phyloP scores from a whole-genome alignment of 1,140 invertebrate species.

The Drosophila carrolli region DNA sequence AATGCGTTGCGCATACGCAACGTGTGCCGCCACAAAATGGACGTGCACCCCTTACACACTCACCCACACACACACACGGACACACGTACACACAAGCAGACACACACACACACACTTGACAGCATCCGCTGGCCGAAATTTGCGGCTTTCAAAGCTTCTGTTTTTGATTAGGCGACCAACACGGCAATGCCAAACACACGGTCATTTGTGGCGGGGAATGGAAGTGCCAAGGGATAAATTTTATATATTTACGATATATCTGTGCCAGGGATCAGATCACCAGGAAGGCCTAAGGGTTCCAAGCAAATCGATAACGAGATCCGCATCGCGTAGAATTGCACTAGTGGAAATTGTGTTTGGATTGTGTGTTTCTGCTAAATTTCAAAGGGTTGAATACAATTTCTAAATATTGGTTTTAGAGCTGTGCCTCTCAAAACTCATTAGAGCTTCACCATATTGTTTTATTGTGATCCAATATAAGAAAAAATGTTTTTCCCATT shows the following conservation, averaged over 20 bases:
- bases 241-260: too few species aligned
- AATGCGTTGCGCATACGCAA: conserved; percentile 78
- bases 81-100: conserved; percentile 4
- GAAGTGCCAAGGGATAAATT: not conserved
- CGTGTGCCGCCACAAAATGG: conserved; percentile 62
- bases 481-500: too few species aligned
- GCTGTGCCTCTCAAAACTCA: too few species aligned
- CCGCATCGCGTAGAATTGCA: too few species aligned
- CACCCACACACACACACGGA: conserved; percentile 4
- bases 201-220: not conserved
- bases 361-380: too few species aligned
- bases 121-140: conserved; percentile 57
- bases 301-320: not conserved
- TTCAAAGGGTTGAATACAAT: too few species aligned
- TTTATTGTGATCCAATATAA: too few species aligned
- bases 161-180: conserved; percentile 73
- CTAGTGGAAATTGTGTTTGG: too few species aligned
- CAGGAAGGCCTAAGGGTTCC: not conserved
- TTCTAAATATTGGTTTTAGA: too few species aligned
- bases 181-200: conserved; percentile 11
- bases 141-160: conserved; percentile 73
- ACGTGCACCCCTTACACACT: conserved; percentile 16
- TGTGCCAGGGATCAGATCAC: not conserved
- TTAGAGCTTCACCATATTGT: too few species aligned
- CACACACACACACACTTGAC: conserved; percentile 10